These are phyloP conservation scores for Protaetia brevitarsis DNA, from an alignment of 1,140 invertebrate species.

Conservation along the genomic window DNA sequence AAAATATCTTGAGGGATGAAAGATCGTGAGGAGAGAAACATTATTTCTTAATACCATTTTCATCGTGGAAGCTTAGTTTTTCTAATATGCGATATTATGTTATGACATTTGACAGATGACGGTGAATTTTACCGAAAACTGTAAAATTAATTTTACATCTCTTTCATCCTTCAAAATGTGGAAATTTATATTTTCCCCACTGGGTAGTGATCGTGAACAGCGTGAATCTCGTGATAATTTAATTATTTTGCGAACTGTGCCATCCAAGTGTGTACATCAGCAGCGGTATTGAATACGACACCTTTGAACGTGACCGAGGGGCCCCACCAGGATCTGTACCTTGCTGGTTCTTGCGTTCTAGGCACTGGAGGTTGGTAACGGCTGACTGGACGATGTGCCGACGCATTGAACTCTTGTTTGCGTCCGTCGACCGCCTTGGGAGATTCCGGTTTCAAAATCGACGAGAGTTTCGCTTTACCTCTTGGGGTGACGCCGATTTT, in stretches of 20 bases:
- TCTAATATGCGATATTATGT: no score
- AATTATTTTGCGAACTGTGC: background rate
- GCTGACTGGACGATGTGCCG: constrained; percentile 68
- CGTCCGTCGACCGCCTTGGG: constrained; percentile 55
- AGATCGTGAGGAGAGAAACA: no score
- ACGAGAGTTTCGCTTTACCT: constrained; percentile 48
- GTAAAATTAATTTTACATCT: no score
- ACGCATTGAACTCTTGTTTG: constrained; percentile 69
- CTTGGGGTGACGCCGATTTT: constrained; percentile 43
- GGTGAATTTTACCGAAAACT: no score
- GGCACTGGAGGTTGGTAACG: constrained; percentile 65
- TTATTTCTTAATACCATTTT: no score
- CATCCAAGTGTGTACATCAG: constrained; percentile 52
- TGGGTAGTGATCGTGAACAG: no score
- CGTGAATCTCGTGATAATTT: no score
- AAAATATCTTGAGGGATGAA: no score
- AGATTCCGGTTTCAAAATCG: constrained; percentile 58
- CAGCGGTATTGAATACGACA: constrained; percentile 48
- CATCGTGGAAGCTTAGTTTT: no score
- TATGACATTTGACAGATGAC: no score
- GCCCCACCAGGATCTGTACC: constrained; percentile 51
- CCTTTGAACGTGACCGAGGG: constrained; percentile 70
- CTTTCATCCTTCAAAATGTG: no score
- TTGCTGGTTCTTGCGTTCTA: constrained; percentile 35
- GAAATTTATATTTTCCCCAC: no score